Evolutionary conservation across 2,888 invertebrate species (phyloP).

Genomic region (Netelia inedita): DNA sequence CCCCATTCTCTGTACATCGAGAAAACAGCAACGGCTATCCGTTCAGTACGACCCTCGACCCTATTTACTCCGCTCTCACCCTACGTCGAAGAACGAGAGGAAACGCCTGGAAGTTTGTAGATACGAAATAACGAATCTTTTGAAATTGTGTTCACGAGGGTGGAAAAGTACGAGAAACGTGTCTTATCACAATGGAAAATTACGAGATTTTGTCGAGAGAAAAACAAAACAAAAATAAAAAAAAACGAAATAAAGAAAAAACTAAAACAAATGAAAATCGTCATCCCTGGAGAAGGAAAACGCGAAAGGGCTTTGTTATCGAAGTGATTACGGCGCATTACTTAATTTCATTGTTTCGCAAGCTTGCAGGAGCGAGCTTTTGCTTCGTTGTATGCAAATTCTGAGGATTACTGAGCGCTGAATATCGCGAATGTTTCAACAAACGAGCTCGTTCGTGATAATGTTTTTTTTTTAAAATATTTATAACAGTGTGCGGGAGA

Average conservation of each 20-base stretch:
- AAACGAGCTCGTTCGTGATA: slow-evolving; percentile 7
- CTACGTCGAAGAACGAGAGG: background rate
- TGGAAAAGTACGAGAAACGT: background rate
- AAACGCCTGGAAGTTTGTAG: slow-evolving; percentile 4
- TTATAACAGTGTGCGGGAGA: background rate
- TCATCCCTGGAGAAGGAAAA: background rate
- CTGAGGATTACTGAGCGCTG: slow-evolving; percentile 61
- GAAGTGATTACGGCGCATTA: background rate
- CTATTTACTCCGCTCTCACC: background rate
- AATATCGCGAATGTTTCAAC: slow-evolving; percentile 58
- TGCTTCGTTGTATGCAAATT: slow-evolving; percentile 73
- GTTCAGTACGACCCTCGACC: background rate
- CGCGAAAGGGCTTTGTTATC: background rate
- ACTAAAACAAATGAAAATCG: background rate
- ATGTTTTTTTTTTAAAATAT: slow-evolving; percentile 13
- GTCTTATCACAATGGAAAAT: background rate
- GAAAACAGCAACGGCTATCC: background rate
- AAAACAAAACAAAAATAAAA: background rate
- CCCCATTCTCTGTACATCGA: slow-evolving; percentile 1
- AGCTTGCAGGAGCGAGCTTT: background rate
- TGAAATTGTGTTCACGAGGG: slow-evolving; percentile 3
- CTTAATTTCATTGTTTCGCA: too few relatives aligned
- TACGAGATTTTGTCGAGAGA: background rate
- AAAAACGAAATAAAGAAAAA: background rate
- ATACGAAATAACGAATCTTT: slow-evolving; percentile 16